Evolutionary conservation across 2,888 invertebrate genomes (phyloP), one percentile per base, ranked within the genome.

Genomic region (Oligia fasciuncula): DNA sequence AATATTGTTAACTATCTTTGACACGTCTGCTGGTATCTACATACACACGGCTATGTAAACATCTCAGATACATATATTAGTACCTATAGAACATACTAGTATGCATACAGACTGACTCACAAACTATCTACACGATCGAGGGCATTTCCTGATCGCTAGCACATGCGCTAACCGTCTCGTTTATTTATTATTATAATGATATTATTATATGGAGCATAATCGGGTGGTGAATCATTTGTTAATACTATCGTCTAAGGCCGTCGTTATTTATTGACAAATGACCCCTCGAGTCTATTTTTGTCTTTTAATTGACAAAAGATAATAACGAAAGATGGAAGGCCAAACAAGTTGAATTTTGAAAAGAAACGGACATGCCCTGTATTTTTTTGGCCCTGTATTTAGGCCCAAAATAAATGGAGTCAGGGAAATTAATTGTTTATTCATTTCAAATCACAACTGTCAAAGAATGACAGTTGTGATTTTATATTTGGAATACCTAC

Each of bases 101-200:
- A 17, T 54, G 1, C 35, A 46, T 14, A 46, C 14, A 51, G 51
- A 66, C 40, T 84, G 79, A 62, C 67, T 72, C 65, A 86, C 49
- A 54, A 17, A 65, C 46, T 60, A 76, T 76, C 17, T n/a, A 49
- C n/a, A 49, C 13, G 40, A 83, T 73, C 78, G 62, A 78, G 73
- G 23, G 69, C 66, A 73, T 86, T 86, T 84, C 74, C 79, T 79
- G 69, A 75, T 69, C 29, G 70, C 65, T 35, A 57, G n/a, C 81
- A 65, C 67, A 85, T 85, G 65, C 60, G 66, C 46, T 40, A 14
- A 72, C 71, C 35, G 51, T 49, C 23, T 49, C 13, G 49, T 70
- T 69, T 62, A 29, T 81, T 62, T 62, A 29, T 81, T 62, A 71
- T 57, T 14, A 43, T 57, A 57, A 65, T 69, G 2, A 46, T 29